These are phyloP conservation scores for Pheosia gnoma DNA, from an alignment of 2,888 invertebrate genomes.

Conservation along the genomic window DNA sequence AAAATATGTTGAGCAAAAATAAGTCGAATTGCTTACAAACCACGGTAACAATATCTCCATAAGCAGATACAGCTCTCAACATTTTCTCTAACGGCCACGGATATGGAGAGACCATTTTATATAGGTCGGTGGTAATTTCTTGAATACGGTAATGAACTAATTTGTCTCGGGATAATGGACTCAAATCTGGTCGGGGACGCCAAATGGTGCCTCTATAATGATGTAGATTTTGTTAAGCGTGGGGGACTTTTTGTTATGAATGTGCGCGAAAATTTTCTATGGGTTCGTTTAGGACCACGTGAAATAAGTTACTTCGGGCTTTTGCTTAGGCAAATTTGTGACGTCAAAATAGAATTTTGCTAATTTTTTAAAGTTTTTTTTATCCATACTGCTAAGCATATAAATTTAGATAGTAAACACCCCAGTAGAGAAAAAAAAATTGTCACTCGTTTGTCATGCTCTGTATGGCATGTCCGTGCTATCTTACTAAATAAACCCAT, in stretches of 20 bases:
- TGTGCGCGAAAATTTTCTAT: conserved; percentile 11
- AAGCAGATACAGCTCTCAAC: not conserved
- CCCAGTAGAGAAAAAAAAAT: no score
- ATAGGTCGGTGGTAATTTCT: conserved; percentile 3
- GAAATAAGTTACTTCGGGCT: not conserved
- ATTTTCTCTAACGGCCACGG: not conserved
- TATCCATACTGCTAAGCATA: no score
- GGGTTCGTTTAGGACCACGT: conserved; percentile 5
- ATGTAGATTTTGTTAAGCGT: conserved; percentile 31
- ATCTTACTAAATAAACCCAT: no score
- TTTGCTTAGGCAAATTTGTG: not conserved
- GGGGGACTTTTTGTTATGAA: conserved; percentile 11
- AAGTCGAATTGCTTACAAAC: not conserved
- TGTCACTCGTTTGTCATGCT: no score
- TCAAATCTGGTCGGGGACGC: conserved; percentile 25
- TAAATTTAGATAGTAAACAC: no score
- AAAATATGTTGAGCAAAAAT: not conserved
- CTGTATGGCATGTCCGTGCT: no score
- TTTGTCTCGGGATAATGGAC: conserved; percentile 44
- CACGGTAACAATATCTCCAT: not conserved
- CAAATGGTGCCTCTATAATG: conserved; percentile 45
- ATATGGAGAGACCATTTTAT: conserved; percentile 6
- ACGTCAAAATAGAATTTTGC: no score
- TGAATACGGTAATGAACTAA: conserved; percentile 54
- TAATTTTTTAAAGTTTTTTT: no score